Evolutionary conservation across 2,113 vertebrate species (phyloP).

Genomic region (Catagonus wagneri): DNA sequence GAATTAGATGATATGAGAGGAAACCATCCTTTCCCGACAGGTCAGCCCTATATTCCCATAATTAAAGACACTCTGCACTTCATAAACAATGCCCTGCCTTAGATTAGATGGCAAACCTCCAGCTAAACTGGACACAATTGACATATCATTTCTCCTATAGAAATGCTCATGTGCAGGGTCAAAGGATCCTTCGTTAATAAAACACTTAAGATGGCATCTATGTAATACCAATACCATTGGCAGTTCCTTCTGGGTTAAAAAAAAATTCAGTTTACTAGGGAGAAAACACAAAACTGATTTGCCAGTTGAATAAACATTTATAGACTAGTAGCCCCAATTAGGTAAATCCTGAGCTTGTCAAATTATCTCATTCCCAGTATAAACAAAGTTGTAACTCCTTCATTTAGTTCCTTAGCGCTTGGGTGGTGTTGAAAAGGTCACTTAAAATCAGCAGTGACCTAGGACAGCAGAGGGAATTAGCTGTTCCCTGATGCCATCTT

Average conservation of each 20-base stretch:
- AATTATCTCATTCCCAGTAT: conserved; percentile 18
- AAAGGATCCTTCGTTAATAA: not conserved
- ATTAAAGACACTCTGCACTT: not conserved
- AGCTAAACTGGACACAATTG: not conserved
- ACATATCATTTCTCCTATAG: not conserved
- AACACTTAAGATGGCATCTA: not conserved
- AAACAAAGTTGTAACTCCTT: conserved; percentile 62
- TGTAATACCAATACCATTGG: not conserved
- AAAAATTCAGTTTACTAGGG: not conserved
- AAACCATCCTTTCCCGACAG: not conserved
- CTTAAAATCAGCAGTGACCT: conserved; percentile 57
- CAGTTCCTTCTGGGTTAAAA: not conserved
- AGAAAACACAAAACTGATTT: not conserved
- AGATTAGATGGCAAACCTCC: not conserved
- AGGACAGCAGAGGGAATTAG: conserved; percentile 69
- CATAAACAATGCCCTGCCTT: not conserved
- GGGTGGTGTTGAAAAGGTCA: conserved; percentile 64
- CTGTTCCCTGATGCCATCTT: conserved; percentile 68
- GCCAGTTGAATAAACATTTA: not conserved
- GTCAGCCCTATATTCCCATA: not conserved
- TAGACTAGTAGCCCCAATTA: not conserved
- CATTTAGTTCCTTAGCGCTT: conserved; percentile 34
- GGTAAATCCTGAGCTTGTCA: not conserved
- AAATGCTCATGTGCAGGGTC: not conserved
- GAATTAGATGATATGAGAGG: not conserved